Evolutionary conservation across 2,113 vertebrate species (phyloP).

Genomic region (Uropsilus gracilis): DNA sequence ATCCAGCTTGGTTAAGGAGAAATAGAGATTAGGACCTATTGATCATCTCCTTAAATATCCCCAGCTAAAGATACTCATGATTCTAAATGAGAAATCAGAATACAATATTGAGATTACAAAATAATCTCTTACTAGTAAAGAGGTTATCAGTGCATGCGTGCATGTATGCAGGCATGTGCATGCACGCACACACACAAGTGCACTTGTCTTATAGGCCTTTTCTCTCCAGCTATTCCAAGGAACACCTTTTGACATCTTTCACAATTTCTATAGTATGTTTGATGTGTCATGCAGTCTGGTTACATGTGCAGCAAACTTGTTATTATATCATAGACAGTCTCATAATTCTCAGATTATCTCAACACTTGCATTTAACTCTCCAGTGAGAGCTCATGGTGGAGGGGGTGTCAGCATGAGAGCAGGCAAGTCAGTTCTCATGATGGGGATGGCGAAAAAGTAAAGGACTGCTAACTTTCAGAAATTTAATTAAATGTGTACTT

Average conservation of each 20-base stretch:
- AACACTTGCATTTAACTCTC: not conserved
- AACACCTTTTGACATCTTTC: not conserved
- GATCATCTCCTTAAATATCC: too few relatives aligned
- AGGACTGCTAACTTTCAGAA: conserved; percentile 24
- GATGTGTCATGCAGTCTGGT: not conserved
- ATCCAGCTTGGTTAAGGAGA: not conserved
- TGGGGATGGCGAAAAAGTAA: not conserved
- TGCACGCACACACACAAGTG: not conserved
- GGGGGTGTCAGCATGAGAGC: not conserved
- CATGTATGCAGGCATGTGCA: not conserved
- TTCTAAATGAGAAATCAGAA: too few relatives aligned
- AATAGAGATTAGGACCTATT: too few relatives aligned
- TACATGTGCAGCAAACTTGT: not conserved
- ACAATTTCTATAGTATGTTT: not conserved
- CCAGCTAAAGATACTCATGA: too few relatives aligned
- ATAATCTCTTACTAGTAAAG: too few relatives aligned
- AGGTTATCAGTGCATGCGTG: not conserved
- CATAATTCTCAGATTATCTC: not conserved
- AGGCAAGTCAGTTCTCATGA: not conserved
- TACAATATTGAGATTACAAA: too few relatives aligned
- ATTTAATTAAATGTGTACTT: not conserved
- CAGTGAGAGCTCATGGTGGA: not conserved
- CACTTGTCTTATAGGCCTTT: not conserved
- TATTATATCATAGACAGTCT: not conserved
- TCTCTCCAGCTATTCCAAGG: not conserved